A percentile compares a stretch with the other conserved stretches of the same genome.
phyloP scores from a whole-genome alignment of 1,140 invertebrate species.

The Atopsyche davidsoni region DNA sequence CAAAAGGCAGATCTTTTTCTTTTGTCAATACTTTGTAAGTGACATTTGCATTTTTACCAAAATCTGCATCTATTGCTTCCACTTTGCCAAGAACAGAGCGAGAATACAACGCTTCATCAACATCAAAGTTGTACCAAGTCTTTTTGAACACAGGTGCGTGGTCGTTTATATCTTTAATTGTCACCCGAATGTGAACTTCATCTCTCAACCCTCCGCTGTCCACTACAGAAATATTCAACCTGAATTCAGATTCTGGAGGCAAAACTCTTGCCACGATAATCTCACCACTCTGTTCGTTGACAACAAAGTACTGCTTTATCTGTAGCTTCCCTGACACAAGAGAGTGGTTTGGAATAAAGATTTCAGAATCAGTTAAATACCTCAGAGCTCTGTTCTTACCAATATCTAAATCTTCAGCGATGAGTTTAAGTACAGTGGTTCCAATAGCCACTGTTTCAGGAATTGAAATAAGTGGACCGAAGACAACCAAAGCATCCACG shows the following conservation, averaged over 20 bases:
- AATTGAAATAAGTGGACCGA: constrained; percentile 57
- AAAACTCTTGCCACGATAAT: constrained; percentile 67
- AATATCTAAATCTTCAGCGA: constrained; percentile 77
- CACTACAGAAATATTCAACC: constrained; percentile 67
- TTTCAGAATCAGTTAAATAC: constrained; percentile 66
- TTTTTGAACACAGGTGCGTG: constrained; percentile 77
- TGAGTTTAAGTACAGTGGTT: constrained; percentile 67
- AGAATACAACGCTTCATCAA: constrained; percentile 70
- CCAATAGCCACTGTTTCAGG: constrained; percentile 73
- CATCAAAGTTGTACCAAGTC: constrained; percentile 75
- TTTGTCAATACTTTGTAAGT: constrained; percentile 61
- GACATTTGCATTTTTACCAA: constrained; percentile 68
- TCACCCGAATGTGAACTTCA: constrained; percentile 59
- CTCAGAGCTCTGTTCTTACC: constrained; percentile 67
- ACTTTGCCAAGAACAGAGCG: constrained; percentile 67
- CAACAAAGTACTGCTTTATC: constrained; percentile 61
- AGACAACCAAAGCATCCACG: constrained; percentile 37
- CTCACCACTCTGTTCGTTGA: constrained; percentile 67
- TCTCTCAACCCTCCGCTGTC: constrained; percentile 71
- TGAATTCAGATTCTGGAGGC: constrained; percentile 70
- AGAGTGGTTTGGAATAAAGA: constrained; percentile 49
- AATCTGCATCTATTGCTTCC: constrained; percentile 69
- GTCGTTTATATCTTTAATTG: constrained; percentile 77
- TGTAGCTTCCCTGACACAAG: constrained; percentile 41
- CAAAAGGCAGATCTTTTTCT: constrained; percentile 62